Conservation (phyloP, 2,797 vertebrate species). For the Chromobotia macracanthus region DNA sequence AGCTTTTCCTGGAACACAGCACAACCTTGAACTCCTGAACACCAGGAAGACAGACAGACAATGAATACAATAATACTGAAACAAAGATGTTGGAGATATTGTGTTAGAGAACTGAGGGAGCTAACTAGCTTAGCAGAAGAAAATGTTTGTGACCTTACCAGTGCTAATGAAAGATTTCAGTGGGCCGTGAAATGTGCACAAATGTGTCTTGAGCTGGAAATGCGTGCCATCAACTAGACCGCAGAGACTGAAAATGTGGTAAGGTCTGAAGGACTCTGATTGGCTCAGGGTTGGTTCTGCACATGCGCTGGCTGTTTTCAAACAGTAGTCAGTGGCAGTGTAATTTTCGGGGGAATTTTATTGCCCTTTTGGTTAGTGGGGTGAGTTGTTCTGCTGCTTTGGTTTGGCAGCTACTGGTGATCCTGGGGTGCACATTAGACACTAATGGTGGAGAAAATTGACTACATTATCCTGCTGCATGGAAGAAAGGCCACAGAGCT, state of each 20-base stretch:
- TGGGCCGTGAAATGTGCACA: slow-evolving; percentile 38
- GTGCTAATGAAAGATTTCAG: slow-evolving; percentile 25
- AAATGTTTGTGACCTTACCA: slow-evolving; percentile 13
- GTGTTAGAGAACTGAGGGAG: neutral
- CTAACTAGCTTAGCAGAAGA: neutral
- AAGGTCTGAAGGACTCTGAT: slow-evolving; percentile 31
- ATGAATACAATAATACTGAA: slow-evolving; percentile 1
- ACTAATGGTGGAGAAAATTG: slow-evolving; percentile 42
- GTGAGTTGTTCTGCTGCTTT: slow-evolving; percentile 24
- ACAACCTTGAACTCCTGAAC: slow-evolving; percentile 21
- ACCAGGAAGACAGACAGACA: slow-evolving; percentile 26
- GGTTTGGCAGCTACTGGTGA: slow-evolving; percentile 25
- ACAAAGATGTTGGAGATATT: slow-evolving; percentile 11
- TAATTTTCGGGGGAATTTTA: slow-evolving; percentile 36
- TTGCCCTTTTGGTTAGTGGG: slow-evolving; percentile 43
- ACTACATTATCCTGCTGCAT: slow-evolving; percentile 37
- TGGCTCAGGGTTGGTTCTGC: slow-evolving; percentile 25
- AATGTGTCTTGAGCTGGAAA: slow-evolving; percentile 40
- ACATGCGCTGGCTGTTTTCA: slow-evolving; percentile 31
- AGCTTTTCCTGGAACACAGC: neutral
- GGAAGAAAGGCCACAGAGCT: slow-evolving; percentile 39
- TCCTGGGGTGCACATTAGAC: slow-evolving; percentile 27
- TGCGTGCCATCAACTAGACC: slow-evolving; percentile 18
- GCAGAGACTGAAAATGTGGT: slow-evolving; percentile 39
- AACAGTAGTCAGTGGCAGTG: slow-evolving; percentile 36